Evolutionary conservation across 2,888 invertebrate genomes (phyloP).

Genomic region (Cerceris rybyensis): DNA sequence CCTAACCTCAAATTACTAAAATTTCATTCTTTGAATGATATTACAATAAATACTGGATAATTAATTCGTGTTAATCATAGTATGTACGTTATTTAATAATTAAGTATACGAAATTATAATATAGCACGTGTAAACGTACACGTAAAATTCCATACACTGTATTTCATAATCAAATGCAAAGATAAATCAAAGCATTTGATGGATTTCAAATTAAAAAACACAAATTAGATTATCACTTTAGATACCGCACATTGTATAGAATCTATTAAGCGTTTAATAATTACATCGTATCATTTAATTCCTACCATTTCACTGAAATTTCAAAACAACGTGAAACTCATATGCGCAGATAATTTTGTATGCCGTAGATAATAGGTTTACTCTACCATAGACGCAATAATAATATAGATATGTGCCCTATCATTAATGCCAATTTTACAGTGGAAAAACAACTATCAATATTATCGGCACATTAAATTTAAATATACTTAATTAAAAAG

Average conservation of each 20-base stretch:
- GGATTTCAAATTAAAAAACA: background rate
- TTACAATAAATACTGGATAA: background rate
- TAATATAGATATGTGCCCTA: background rate
- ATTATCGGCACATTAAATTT: too few species aligned
- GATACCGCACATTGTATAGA: background rate
- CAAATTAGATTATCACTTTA: background rate
- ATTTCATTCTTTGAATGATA: background rate
- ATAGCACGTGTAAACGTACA: too few species aligned
- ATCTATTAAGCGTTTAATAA: background rate
- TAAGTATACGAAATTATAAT: background rate
- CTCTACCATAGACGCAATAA: background rate
- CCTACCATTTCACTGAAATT: slow-evolving; percentile 53
- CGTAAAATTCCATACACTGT: too few species aligned
- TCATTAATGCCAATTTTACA: background rate
- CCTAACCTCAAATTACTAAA: too few species aligned
- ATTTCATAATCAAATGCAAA: too few species aligned
- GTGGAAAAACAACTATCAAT: too few species aligned
- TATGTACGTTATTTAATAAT: background rate
- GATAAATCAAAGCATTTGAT: too few species aligned
- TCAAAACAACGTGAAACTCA: slow-evolving; percentile 34
- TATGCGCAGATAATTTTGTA: background rate
- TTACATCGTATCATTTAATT: slow-evolving; percentile 3
- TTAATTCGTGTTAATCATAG: background rate
- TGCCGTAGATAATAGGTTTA: background rate
- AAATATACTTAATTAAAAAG: too few species aligned